Conservation (phyloP, 2,888 invertebrate genomes). For the Lamellibrachia satsuma region DNA sequence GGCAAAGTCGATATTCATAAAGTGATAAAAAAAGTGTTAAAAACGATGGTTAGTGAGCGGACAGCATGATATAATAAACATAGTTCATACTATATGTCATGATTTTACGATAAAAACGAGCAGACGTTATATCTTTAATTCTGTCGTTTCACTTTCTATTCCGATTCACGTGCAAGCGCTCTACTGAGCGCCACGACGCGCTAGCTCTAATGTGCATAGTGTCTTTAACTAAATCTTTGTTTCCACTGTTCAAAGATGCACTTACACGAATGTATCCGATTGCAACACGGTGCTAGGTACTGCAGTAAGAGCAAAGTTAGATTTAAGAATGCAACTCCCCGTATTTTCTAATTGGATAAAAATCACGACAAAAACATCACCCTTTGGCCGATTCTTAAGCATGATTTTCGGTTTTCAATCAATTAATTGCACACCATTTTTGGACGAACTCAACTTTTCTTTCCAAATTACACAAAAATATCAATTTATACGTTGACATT, state of each 20-base stretch:
- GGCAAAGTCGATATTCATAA: too few relatives aligned
- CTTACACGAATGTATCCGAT: neutral
- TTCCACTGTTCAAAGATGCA: neutral
- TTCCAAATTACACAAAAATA: neutral
- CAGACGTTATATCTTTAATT: neutral
- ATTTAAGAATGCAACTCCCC: too few relatives aligned
- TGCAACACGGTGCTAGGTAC: too few relatives aligned
- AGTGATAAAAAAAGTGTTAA: too few relatives aligned
- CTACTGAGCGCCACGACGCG: neutral
- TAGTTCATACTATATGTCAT: too few relatives aligned
- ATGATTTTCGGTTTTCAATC: neutral
- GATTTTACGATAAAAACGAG: too few relatives aligned
- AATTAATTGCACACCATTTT: neutral
- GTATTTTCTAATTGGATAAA: neutral
- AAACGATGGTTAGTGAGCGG: too few relatives aligned
- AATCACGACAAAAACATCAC: neutral
- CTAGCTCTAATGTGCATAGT: neutral
- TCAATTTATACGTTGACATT: neutral
- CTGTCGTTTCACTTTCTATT: neutral
- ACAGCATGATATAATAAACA: too few relatives aligned
- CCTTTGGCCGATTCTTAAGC: neutral
- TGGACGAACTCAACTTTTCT: neutral
- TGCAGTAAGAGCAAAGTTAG: too few relatives aligned
- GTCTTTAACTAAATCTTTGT: too few relatives aligned
- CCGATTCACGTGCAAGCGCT: neutral